Evolutionary conservation across 2,113 vertebrate species (phyloP).

Genomic region (Cairina moschata): DNA sequence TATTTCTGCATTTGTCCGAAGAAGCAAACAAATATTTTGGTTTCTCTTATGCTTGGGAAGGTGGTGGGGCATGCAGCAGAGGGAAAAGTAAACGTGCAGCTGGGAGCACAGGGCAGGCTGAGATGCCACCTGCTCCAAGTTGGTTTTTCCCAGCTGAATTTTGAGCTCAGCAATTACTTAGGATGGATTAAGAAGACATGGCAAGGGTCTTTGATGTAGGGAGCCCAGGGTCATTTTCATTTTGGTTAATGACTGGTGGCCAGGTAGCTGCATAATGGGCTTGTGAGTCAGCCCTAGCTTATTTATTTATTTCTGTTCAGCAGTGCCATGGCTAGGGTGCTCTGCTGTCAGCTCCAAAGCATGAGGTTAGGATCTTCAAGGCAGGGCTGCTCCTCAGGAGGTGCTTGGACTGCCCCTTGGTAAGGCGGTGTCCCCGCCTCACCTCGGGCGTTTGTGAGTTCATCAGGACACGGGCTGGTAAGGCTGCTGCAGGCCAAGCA

Average conservation of each 20-base stretch:
- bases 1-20: not conserved
- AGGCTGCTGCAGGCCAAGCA: not conserved
- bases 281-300: conserved; percentile 26
- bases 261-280: conserved; percentile 7
- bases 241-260: conserved; percentile 24
- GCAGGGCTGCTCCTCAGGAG: not conserved
- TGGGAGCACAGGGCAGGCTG: not conserved
- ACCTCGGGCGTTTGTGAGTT: not conserved
- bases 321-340: not conserved
- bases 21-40: not conserved
- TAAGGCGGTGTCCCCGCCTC: not conserved
- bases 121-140: not conserved
- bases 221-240: not conserved
- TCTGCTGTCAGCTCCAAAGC: not conserved
- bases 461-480: not conserved
- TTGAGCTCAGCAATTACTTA: not conserved
- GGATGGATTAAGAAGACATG: conserved; percentile 42
- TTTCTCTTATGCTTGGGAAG: not conserved
- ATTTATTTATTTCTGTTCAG: not conserved
- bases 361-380: not conserved
- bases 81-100: not conserved
- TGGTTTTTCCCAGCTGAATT: conserved; percentile 3
- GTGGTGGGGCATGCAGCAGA: not conserved
- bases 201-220: not conserved
- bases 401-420: not conserved